Conservation (phyloP, 2,113 vertebrate species). For the human region GRCh38 chr17:20203001-20203500, state of each 20-base stretch:
- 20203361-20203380: background rate
- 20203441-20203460: background rate
- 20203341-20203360: background rate
- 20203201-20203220: too few species aligned
- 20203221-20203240: background rate
- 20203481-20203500: background rate
- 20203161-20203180: background rate
- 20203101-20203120: background rate
- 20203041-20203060: background rate
- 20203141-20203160: too few species aligned
- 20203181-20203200: background rate
- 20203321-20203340: background rate
- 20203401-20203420: background rate
- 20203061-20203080: background rate
- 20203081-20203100: background rate
- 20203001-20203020: background rate
- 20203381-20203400: background rate
- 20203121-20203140: background rate
- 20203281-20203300: background rate
- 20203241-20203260: background rate
- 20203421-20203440: background rate
- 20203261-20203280: background rate
- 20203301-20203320: background rate
- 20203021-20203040: background rate
- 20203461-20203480: slow-evolving; percentile 25